phyloP scores from a whole-genome alignment of 2,797 vertebrate species.

The Melopsittacus undulatus region DNA sequence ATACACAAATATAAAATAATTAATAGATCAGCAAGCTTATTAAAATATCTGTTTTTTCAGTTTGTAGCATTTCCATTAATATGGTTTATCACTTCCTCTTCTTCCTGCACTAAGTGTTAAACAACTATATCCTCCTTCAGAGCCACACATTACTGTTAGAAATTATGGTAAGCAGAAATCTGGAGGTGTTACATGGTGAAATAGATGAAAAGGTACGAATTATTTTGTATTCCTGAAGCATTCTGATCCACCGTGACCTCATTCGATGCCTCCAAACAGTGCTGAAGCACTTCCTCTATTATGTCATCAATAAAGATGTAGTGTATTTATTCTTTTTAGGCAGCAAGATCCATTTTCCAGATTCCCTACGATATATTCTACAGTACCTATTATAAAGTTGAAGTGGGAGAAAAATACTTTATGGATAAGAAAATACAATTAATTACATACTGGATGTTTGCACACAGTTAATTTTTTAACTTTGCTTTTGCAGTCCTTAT shows the following conservation, averaged over 20 bases:
- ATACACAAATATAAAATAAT: background rate
- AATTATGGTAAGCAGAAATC: background rate
- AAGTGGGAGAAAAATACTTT: background rate
- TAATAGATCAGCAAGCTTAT: background rate
- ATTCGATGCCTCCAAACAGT: background rate
- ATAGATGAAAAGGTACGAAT: background rate
- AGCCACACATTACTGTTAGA: background rate
- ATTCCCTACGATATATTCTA: background rate
- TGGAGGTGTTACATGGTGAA: background rate
- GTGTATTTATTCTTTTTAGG: background rate
- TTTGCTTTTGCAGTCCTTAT: background rate
- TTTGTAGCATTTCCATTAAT: background rate
- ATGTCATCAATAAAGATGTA: background rate
- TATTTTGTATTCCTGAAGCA: background rate
- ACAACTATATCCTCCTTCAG: background rate
- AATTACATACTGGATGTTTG: background rate
- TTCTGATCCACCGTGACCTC: background rate
- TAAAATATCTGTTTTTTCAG: background rate
- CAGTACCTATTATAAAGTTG: background rate
- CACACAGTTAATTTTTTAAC: background rate
- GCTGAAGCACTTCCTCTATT: background rate
- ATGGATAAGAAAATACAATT: background rate
- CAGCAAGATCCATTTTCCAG: background rate
- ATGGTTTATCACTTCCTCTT: background rate
- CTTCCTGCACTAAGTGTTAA: background rate